These are phyloP conservation scores for Agrypnia vestita DNA, from an alignment of 1,140 invertebrate species.

Conservation along the genomic window DNA sequence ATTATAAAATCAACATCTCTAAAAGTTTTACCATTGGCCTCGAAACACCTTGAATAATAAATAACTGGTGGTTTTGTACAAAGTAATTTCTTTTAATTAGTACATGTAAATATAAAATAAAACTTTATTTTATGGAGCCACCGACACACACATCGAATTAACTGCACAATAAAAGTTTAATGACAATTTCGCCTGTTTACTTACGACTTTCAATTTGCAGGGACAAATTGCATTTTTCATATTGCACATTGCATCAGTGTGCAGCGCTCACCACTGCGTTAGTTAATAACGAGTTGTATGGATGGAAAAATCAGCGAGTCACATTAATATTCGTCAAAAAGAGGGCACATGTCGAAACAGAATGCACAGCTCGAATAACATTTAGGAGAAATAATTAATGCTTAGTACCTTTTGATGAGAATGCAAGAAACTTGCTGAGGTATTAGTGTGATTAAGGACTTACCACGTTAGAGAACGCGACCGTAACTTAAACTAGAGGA, in stretches of 20 bases:
- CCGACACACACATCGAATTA: no score
- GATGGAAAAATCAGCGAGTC: background rate
- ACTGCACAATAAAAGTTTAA: constrained; percentile 12
- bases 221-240: constrained; percentile 43
- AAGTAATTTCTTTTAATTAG: no score
- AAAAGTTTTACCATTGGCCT: no score
- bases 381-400: background rate
- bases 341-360: background rate
- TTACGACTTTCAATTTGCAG: constrained; percentile 1
- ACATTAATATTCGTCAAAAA: background rate
- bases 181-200: constrained; percentile 11
- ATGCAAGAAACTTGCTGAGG: background rate
- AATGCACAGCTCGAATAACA: background rate
- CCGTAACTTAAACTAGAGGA: background rate
- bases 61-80: no score
- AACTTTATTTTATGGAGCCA: no score
- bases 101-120: no score
- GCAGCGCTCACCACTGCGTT: constrained; percentile 19
- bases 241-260: constrained; percentile 35
- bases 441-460: background rate
- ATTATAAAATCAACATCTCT: no score
- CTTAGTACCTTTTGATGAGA: background rate
- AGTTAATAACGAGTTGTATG: constrained; percentile 15
- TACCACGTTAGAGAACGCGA: background rate
- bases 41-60: no score